Base-by-base conservation (phyloP, 2,888 invertebrate species). In the Scaptomyza caliginosa region DNA sequence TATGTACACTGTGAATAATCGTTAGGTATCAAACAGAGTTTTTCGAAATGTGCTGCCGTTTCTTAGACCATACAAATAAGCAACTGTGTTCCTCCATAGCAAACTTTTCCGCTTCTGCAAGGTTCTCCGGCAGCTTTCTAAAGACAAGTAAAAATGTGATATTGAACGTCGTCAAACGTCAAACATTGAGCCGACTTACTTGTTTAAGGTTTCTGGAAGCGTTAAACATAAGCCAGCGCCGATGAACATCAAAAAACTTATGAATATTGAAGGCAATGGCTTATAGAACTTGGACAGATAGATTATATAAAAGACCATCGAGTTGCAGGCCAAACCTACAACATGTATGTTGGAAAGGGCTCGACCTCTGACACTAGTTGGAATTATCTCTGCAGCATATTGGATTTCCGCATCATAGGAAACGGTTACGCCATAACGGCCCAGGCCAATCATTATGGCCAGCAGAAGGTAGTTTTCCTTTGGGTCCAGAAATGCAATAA, bases 361-460 rank as follows among this genome's bases (percentile, higher is more conserved):
- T 75, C 93, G 93, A 0, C 93, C 94, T 21, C 94, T 89, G 1
- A 94, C 93, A 43, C 93, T 93, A 1, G 94, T 94, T 7, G 94
- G 94, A 40, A 94, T 93, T 24, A 94, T 89, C 86, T 94, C 94
- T 0, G 94, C 93, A 0, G 93, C 93, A 76, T 94, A 94, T 85
- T 94, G 94, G n/a, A 93, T 92, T 17, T 93, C 93, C 4, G 94
- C 93, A 88, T 94, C 94, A 78, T 93, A 94, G 10, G 94, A 93
- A 0, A 93, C 92, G 6, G 93, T 93, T 8, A 93, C 92, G 16
- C 92, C 92, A 46, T 93, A 92, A n/a, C 94, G 91, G 3, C 93
- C 93, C 56, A 93, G 82, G 19, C 93, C 90, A 1, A 92, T 92
- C 80, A 94, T 87, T 19, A 89, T 70, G 1, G 92, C 90, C n/a